Base-by-base conservation (phyloP, 2,888 invertebrate species). In the Machimus atricapillus region DNA sequence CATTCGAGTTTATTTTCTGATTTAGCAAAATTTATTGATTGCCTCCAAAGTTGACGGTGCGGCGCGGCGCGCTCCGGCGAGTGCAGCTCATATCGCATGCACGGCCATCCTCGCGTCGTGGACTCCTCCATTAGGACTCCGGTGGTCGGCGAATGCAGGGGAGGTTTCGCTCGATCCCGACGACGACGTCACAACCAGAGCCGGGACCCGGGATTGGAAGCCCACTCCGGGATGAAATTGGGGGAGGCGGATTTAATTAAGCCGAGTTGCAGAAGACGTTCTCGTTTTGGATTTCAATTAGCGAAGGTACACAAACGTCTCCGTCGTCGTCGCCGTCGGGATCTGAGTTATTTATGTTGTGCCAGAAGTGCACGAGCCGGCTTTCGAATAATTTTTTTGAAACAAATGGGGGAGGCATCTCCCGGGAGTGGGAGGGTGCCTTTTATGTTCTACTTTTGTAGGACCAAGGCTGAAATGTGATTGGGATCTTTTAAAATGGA, bases 1-100 rank as follows among this genome's bases (percentile, higher is more conserved):
- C 87, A 87, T 40, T 87, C 86, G 86, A 74, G 74, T 87, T 86
- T 81, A 87, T 86, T 86, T 82, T 76, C 86, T 86, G 74, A 87
- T 74, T 87, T 87, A 87, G 56, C 37, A 81, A 81, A 86, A 87
- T 87, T 87, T 87, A 87, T 87, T 86, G 86, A 87, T 87, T 82
- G 81, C 85, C 85, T 85, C 46, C 74, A 85, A 73, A 43, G 40
- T 46, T 86, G 73, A 66, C 76, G 74, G 9, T 56, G 56, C 56
- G 12, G 23, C 58, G 56, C 56, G 12, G 23, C 58, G 27, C 34
- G 4, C 58, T 14, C 31, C 52, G 9, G n/a, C 14, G 66, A 46
- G 37, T 82, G 82, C 82, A 82, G n/a, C 82, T 82, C 82, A 82
- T 82, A 56, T 82, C 27, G 66, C 82, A 82, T 82, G 66, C 82